Percentiles rank a stretch among this genome's conserved stretches.
phyloP scores from a whole-genome alignment of 2,888 invertebrate species.

The Scaptomyza polygonia region DNA sequence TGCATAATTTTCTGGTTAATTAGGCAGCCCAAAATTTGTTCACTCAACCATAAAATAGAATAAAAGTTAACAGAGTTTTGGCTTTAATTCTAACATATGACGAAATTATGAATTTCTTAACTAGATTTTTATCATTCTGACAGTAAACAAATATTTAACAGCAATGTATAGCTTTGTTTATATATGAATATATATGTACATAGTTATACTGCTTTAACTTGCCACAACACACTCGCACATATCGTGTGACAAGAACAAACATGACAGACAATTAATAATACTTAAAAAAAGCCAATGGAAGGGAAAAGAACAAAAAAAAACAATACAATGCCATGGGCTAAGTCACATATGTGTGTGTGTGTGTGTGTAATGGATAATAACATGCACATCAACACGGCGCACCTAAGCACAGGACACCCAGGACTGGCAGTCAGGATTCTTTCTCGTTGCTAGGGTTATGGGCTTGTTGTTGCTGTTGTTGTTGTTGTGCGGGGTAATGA shows the following conservation, averaged over 20 bases:
- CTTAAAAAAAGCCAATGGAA: constrained; percentile 72
- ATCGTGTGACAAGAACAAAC: constrained; percentile 67
- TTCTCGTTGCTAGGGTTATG: too few species aligned
- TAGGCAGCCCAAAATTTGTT: constrained; percentile 51
- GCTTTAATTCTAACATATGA: constrained; percentile 22
- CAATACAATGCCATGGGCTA: constrained; percentile 13
- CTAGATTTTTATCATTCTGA: constrained; percentile 58
- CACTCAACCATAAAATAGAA: constrained; percentile 44
- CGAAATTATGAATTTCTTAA: constrained; percentile 59
- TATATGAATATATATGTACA: too few species aligned
- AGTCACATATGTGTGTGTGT: constrained; percentile 2
- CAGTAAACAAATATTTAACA: constrained; percentile 50
- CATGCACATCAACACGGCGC: constrained; percentile 61
- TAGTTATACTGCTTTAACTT: constrained; percentile 13
- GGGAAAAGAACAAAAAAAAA: constrained; percentile 29
- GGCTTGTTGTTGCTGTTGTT: not conserved
- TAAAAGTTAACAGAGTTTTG: constrained; percentile 9
- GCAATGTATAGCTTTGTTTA: too few species aligned
- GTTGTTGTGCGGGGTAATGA: constrained; percentile 53
- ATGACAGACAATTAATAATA: constrained; percentile 79
- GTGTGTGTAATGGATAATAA: constrained; percentile 66
- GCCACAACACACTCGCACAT: constrained; percentile 19
- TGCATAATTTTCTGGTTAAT: constrained; percentile 57
- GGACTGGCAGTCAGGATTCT: constrained; percentile 6
- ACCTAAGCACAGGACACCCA: constrained; percentile 50